Evolutionary conservation across 2,888 invertebrate species (phyloP), one percentile per base, ranked within the genome.

Genomic region (Achlya flavicornis): DNA sequence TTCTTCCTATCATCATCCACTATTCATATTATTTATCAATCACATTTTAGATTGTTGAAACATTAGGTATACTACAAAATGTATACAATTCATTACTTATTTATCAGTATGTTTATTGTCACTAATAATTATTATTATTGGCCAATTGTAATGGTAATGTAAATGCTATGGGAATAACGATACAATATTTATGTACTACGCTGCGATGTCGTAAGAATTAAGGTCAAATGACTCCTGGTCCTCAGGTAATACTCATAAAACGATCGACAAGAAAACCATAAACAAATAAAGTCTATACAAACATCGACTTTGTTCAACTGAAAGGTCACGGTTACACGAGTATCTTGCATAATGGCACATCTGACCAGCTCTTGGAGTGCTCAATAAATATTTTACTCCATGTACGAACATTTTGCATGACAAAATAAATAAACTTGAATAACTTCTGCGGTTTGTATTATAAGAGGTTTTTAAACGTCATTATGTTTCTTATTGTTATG

Each of bases 361-460:
- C 67, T 68, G 71, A 73, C 73, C 72, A 76, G 75, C 76, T 79
- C 75, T 76, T 79, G 69, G 72, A 88, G 88, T 81, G 87, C 74
- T 82, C 74, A 71, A 83, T 85, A 86, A 90, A 90, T 83, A 88
- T 86, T 87, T 84, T 85, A 77, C 79, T 71, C 76, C 73, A 73
- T 65, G 69, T 71, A 64, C 74, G 77, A 83, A 79, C 79, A 86
- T 84, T 85, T 78, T 57, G 57, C 57, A 38, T 57, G 66, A 66
- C 66, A 67, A 75, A 70, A 75, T 71, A 71, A 70, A 72, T 69
- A 72, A 71, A 69, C 61, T 67, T 65, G 64, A 67, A 73, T 61
- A 63, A 69, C 60, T 19, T 61, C 68, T 69, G 63, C 63, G 69
- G 68, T 66, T 70, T 66, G 48, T 43, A 66, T 68, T 67, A 64